phyloP scores from a whole-genome alignment of 2,113 vertebrate species.

The Mastomys natalensis region DNA sequence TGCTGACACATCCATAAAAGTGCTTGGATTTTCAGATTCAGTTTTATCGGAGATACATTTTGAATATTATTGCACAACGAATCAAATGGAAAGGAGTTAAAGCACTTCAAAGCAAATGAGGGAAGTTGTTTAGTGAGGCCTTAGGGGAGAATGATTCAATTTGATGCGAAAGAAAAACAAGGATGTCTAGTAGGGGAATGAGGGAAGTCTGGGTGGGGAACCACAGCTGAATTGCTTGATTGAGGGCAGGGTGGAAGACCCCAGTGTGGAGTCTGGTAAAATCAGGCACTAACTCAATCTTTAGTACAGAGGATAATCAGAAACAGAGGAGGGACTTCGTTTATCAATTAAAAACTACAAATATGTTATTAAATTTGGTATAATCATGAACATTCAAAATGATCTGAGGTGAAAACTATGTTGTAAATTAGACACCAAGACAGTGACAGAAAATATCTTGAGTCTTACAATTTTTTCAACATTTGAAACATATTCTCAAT shows the following conservation, averaged over 20 bases:
- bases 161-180: neutral
- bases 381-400: neutral
- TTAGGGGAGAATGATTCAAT: neutral
- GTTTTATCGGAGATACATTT: neutral
- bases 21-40: slow-evolving; percentile 7
- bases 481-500: slow-evolving; percentile 43
- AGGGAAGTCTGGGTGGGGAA: neutral
- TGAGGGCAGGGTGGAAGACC: rapidly evolving
- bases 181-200: neutral
- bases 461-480: neutral
- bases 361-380: neutral
- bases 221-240: neutral
- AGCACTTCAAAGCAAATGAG: neutral
- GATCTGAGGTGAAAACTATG: neutral
- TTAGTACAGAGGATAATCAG: neutral
- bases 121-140: neutral
- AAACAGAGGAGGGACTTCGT: neutral
- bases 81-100: neutral
- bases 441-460: neutral
- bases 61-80: neutral
- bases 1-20: neutral
- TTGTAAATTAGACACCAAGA: neutral
- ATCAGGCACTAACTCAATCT: neutral
- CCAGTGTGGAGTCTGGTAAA: neutral
- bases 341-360: neutral